A percentile compares a stretch with the other conserved stretches of the same genome.
phyloP scores from a whole-genome alignment of 2,113 vertebrate genomes.

The Suricata suricatta region DNA sequence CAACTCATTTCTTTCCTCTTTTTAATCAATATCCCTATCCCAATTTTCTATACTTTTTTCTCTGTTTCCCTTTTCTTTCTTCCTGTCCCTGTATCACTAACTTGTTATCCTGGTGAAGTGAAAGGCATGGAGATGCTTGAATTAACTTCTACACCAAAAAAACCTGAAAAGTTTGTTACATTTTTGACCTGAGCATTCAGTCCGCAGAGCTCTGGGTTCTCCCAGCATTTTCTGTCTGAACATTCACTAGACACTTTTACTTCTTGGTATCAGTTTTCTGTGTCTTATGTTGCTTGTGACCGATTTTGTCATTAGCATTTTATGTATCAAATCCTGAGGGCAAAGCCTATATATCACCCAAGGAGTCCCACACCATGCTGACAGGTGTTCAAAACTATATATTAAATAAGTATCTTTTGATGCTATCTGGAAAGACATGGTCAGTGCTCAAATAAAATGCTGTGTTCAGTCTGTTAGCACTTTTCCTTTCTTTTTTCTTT shows the following conservation, averaged over 20 bases:
- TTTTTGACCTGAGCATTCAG: conserved; percentile 1
- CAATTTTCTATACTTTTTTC: not conserved
- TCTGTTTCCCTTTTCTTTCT: not conserved
- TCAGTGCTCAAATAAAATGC: not conserved
- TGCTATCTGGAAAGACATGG: not conserved
- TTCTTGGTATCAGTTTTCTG: conserved; percentile 12
- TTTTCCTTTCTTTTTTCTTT: not conserved
- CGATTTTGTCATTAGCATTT: conserved; percentile 47
- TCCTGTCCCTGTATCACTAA: not conserved
- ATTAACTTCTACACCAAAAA: not conserved
- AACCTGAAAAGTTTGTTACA: not conserved
- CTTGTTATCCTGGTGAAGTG: not conserved
- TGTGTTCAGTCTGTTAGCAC: not conserved
- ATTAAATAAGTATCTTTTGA: not conserved
- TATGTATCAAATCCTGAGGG: not conserved
- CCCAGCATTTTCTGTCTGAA: not conserved
- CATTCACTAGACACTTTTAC: not conserved
- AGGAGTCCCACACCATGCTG: not conserved
- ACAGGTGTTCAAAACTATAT: conserved; percentile 29
- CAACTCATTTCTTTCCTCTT: not conserved
- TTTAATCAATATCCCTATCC: not conserved
- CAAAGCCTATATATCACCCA: not conserved
- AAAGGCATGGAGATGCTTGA: conserved; percentile 7
- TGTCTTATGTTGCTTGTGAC: not conserved
- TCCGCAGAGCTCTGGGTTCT: not conserved